Evolutionary conservation across 2,797 vertebrate genomes (phyloP).

Genomic region (Okamejei kenojei): DNA sequence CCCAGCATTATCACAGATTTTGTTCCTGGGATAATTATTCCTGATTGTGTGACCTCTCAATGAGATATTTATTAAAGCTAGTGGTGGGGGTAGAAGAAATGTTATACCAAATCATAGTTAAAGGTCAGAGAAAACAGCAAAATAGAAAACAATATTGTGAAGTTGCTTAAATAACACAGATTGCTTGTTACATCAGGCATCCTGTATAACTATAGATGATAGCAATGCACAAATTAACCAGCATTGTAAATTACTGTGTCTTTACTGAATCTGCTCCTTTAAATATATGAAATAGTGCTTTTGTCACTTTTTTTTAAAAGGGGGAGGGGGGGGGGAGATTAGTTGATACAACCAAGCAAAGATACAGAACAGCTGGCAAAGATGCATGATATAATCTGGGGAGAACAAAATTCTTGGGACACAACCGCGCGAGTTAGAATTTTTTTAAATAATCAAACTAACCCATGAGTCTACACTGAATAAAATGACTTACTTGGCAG

Average conservation of each 20-base stretch:
- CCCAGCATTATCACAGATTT: not conserved
- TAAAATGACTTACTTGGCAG: constrained; percentile 52
- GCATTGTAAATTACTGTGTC: not conserved
- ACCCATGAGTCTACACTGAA: not conserved
- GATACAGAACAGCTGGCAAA: not conserved
- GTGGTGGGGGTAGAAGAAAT: not conserved
- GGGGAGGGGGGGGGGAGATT: not conserved
- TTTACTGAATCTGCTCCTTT: not conserved
- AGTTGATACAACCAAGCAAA: not conserved
- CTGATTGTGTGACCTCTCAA: not conserved
- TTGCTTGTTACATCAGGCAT: not conserved
- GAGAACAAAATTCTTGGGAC: not conserved
- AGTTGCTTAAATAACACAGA: not conserved
- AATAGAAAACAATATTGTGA: too few species aligned
- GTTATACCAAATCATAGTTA: not conserved
- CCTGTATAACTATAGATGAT: not conserved
- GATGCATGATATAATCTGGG: not conserved
- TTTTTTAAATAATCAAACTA: too few species aligned
- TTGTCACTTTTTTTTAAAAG: not conserved
- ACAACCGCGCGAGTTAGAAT: not conserved
- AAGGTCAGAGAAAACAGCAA: not conserved
- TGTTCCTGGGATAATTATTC: not conserved
- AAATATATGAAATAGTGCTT: not conserved
- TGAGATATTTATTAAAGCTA: not conserved
- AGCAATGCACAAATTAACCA: not conserved